phyloP scores from a whole-genome alignment of 2,113 vertebrate species.

The Oceanodroma tethys region DNA sequence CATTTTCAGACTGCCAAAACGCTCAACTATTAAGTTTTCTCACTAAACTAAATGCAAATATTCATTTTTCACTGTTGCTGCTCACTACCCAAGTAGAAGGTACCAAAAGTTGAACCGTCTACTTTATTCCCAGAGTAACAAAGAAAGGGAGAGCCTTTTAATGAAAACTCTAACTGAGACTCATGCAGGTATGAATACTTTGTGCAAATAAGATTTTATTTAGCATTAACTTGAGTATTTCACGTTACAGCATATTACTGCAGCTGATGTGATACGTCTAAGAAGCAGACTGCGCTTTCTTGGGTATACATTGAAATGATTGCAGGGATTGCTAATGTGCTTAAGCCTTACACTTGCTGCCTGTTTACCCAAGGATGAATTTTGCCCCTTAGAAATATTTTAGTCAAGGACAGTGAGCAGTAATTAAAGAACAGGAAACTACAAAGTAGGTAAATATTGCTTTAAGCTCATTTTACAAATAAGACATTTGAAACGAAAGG shows the following conservation, averaged over 20 bases:
- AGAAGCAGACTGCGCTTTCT: not conserved
- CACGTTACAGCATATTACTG: not conserved
- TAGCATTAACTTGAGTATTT: not conserved
- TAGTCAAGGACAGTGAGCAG: not conserved
- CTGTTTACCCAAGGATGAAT: not conserved
- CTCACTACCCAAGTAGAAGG: not conserved
- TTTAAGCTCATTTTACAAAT: not conserved
- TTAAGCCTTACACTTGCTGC: not conserved
- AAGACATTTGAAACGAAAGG: not conserved
- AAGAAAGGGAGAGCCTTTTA: not conserved
- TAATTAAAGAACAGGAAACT: not conserved
- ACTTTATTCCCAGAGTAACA: not conserved
- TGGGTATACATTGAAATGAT: not conserved
- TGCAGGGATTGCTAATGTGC: not conserved
- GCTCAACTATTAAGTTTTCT: not conserved
- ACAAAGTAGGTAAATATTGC: not conserved
- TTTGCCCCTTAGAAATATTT: not conserved
- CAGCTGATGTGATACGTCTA: not conserved
- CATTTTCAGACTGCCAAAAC: not conserved
- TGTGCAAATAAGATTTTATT: not conserved
- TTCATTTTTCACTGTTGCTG: not conserved
- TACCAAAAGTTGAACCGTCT: not conserved
- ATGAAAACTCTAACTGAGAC: not conserved
- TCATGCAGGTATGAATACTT: not conserved
- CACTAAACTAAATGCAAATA: not conserved